These are phyloP conservation scores for Melanchra persicariae DNA, from an alignment of 2,888 invertebrate genomes.

Conservation along the genomic window DNA sequence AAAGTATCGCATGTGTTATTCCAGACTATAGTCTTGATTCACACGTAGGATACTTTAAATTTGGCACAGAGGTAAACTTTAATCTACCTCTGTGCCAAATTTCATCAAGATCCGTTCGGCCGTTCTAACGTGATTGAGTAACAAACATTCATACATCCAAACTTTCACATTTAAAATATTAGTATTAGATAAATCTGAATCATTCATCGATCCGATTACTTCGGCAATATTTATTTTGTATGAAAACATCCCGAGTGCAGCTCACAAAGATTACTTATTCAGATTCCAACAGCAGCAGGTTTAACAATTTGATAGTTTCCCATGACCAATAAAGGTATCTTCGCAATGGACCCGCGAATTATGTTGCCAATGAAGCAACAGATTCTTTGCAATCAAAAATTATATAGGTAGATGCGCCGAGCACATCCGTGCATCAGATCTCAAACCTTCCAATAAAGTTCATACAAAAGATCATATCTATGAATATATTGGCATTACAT, in stretches of 20 bases:
- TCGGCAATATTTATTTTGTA: not conserved
- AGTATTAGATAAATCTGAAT: no score
- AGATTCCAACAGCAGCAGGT: constrained; percentile 51
- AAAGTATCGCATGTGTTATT: no score
- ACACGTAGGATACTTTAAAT: no score
- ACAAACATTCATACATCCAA: no score
- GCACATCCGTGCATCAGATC: constrained; percentile 53
- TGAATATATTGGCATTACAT: constrained; percentile 49
- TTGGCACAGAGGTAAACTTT: no score
- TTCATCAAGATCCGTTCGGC: no score
- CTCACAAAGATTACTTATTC: constrained; percentile 60
- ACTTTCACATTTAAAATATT: not conserved
- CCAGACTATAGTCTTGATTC: no score
- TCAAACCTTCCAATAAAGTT: constrained; percentile 53
- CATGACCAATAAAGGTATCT: constrained; percentile 76
- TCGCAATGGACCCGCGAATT: constrained; percentile 68
- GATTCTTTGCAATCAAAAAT: constrained; percentile 63
- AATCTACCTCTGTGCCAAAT: no score
- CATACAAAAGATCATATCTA: constrained; percentile 51
- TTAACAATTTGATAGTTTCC: constrained; percentile 68
- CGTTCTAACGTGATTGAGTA: no score
- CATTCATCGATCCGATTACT: not conserved
- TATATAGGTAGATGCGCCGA: constrained; percentile 48
- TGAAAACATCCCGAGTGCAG: constrained; percentile 3
- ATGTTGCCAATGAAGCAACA: constrained; percentile 69